phyloP scores from a whole-genome alignment of 2,888 invertebrate genomes.

The Mythimna albipuncta region DNA sequence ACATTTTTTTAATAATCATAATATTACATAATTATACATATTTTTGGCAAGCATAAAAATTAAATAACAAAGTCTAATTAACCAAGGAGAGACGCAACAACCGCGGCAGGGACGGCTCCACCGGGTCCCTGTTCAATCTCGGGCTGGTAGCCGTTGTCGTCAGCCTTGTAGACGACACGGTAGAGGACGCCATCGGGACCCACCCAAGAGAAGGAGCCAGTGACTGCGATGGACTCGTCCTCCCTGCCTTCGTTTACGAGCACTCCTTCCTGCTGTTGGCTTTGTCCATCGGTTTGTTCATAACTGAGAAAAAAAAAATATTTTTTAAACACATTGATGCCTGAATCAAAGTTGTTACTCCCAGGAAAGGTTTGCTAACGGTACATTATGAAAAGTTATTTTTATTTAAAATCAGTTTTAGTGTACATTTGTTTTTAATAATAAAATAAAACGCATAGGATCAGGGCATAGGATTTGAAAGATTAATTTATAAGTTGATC shows the following conservation, averaged over 20 bases:
- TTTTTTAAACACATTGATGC: not conserved
- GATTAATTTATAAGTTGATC: not conserved
- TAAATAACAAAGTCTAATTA: slow-evolving; percentile 44
- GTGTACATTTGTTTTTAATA: too few species aligned
- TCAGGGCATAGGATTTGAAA: too few species aligned
- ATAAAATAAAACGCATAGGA: too few species aligned
- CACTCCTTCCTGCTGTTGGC: slow-evolving; percentile 80
- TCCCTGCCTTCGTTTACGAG: slow-evolving; percentile 74
- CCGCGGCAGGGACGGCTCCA: slow-evolving; percentile 62
- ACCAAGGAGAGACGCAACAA: slow-evolving; percentile 60
- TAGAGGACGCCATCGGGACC: slow-evolving; percentile 84
- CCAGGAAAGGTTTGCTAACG: not conserved
- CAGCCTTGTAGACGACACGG: slow-evolving; percentile 84
- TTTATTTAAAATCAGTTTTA: not conserved
- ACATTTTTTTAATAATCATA: slow-evolving; percentile 21
- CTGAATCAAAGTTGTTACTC: not conserved
- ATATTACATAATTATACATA: slow-evolving; percentile 36
- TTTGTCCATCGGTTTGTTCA: slow-evolving; percentile 85
- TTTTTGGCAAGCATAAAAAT: slow-evolving; percentile 44
- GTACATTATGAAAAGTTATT: not conserved
- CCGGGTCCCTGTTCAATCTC: slow-evolving; percentile 70
- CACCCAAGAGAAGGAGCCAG: slow-evolving; percentile 80
- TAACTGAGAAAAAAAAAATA: slow-evolving; percentile 68
- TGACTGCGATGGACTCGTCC: slow-evolving; percentile 72
- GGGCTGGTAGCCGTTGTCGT: slow-evolving; percentile 87